phyloP scores from a whole-genome alignment of 23 tunicate species.

The Corella eumyota region DNA sequence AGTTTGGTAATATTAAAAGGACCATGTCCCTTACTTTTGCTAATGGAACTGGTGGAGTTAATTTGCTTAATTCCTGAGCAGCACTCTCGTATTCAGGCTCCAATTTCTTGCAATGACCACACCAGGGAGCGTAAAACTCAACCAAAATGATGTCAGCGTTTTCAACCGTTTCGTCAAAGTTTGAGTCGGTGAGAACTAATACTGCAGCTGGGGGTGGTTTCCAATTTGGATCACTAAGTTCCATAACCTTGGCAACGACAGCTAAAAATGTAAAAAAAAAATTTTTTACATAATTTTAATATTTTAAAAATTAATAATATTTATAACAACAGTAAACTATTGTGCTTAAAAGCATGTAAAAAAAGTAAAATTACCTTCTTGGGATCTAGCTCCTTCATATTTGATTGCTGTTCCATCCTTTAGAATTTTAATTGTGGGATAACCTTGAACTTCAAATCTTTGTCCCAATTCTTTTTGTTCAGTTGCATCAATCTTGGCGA shows the following conservation, averaged over 20 bases:
- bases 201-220: slow-evolving; percentile 95
- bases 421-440: slow-evolving; percentile 70
- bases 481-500: slow-evolving; percentile 86
- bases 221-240: slow-evolving; percentile 87
- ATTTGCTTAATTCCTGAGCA: slow-evolving; percentile 60
- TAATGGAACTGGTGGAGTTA: slow-evolving; percentile 67
- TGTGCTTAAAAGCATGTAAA: background rate
- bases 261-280: slow-evolving; percentile 7
- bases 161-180: slow-evolving; percentile 76
- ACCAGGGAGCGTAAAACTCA: slow-evolving; percentile 99
- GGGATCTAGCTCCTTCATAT: slow-evolving; percentile 67
- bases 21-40: slow-evolving; percentile 42
- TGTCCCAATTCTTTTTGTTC: slow-evolving; percentile 27
- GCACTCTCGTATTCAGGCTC: slow-evolving; percentile 94
- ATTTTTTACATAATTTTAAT: background rate
- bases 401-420: slow-evolving; percentile 41
- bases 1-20: too few species aligned
- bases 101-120: slow-evolving; percentile 96
- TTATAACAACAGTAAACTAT: background rate
- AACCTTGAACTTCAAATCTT: slow-evolving; percentile 60
- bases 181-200: slow-evolving; percentile 45
- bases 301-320: background rate
- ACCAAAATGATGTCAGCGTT: slow-evolving; percentile 72
- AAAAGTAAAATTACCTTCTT: slow-evolving; percentile 49
- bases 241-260: slow-evolving; percentile 37